Evolutionary conservation across 2,888 invertebrate genomes (phyloP).

Genomic region (Vanessa cardui): DNA sequence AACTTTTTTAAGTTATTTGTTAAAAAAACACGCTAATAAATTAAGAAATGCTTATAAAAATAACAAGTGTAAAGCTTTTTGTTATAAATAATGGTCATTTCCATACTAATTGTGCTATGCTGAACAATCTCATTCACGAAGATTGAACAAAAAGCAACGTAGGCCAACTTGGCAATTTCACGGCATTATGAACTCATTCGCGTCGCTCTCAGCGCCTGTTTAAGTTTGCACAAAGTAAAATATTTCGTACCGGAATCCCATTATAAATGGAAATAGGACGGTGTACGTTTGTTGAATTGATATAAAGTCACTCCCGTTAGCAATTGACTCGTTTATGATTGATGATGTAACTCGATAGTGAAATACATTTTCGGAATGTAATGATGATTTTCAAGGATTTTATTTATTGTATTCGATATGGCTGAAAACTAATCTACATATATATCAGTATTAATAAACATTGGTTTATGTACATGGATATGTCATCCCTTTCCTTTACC

Average conservation of each 20-base stretch:
- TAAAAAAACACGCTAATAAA: neutral
- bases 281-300: conserved; percentile 44
- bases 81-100: conserved; percentile 26
- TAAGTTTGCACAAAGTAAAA: conserved; percentile 54
- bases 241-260: conserved; percentile 50
- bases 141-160: conserved; percentile 34
- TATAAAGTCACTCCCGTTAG: conserved; percentile 28
- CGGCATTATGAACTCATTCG: conserved; percentile 65
- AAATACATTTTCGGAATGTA: neutral
- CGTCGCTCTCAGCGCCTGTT: conserved; percentile 43
- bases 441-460: too few relatives aligned
- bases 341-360: conserved; percentile 26
- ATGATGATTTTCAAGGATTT: conserved; percentile 7
- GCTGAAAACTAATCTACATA: too few relatives aligned
- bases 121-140: conserved; percentile 37
- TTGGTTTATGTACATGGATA: too few relatives aligned
- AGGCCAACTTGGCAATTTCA: conserved; percentile 54
- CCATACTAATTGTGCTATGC: conserved; percentile 27
- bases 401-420: too few relatives aligned
- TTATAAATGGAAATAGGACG: conserved; percentile 52
- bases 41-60: neutral
- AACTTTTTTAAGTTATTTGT: neutral
- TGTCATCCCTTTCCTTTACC: too few relatives aligned
- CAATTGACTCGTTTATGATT: conserved; percentile 41
- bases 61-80: conserved; percentile 10